Conservation (phyloP, 2,797 vertebrate species). For the Cryptoblepharus egeriae region DNA sequence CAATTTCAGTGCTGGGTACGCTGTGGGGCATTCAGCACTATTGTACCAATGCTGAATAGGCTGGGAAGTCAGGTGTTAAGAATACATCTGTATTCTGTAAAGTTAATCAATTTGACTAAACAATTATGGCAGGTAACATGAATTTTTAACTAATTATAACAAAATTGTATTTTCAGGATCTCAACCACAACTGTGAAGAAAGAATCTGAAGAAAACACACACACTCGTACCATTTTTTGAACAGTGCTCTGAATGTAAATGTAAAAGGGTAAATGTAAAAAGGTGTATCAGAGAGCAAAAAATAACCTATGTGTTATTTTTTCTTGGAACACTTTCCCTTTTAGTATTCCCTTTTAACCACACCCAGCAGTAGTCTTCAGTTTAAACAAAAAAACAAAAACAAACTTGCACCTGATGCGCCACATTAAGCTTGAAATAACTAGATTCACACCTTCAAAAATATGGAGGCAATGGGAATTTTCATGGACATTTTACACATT, state of each 20-base stretch:
- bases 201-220: not conserved
- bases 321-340: not conserved
- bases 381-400: slow-evolving; percentile 37
- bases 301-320: not conserved
- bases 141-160: not conserved
- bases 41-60: too few relatives aligned
- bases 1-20: too few relatives aligned
- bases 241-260: slow-evolving; percentile 42
- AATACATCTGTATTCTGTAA: too few relatives aligned
- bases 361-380: slow-evolving; percentile 34
- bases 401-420: not conserved
- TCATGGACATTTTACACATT: slow-evolving; percentile 63
- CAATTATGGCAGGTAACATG: not conserved
- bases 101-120: not conserved
- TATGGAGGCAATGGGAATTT: slow-evolving; percentile 55
- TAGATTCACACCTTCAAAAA: slow-evolving; percentile 51
- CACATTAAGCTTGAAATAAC: slow-evolving; percentile 23
- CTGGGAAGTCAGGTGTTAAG: not conserved
- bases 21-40: not conserved
- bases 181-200: not conserved
- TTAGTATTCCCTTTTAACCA: slow-evolving; percentile 36
- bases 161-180: slow-evolving; percentile 28
- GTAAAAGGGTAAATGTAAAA: slow-evolving; percentile 21
- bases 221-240: slow-evolving; percentile 12
- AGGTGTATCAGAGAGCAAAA: slow-evolving; percentile 20